Evolutionary conservation across 2,888 invertebrate genomes (phyloP), one percentile per base, ranked within the genome.

Genomic region (Callyntrura guangdongensis): DNA sequence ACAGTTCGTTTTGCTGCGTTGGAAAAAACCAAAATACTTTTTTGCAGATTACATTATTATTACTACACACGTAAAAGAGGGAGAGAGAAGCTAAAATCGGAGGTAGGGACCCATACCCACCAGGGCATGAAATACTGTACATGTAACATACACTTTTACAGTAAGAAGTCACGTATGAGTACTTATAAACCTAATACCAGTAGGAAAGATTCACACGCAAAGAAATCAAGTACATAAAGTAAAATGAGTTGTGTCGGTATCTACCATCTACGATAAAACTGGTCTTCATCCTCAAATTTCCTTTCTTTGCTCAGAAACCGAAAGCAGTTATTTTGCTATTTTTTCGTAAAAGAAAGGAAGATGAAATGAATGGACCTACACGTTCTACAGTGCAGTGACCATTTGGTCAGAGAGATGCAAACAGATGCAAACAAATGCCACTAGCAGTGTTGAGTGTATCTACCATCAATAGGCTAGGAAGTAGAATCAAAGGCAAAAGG

Each of bases 201-300:
- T 85, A 85, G 89, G 77, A 79, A 89, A 84, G 74, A 85, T 89
- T 89, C 89, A 79, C 89, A 89, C 89, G 84, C 85, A 64, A 47
- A 22, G 11, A 49, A 69, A 84, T 22, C 67, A 69, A 84, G 22
- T 17, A 84, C 49, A 53, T 69, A 49, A 83, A 67, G 49, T 17
- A 36, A 56, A 59, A 77, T 45, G 20, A 77, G 20, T 17, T n/a
- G 61, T 61, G 61, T 61, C 20, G 11, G 53, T 53, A 53, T 14
- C 9, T 22, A 61, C 36, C 2, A 12, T 56, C n/a, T 72, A 36
- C 36, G 36, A 56, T 27, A 20, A 74, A 88, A 77, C 89, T 47
- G 74, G 83, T 83, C 56, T 27, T 61, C n/a, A 45, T 81, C 22
- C 64, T 79, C 12, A 49, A 72, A 45, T 45, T 72, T 49, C 27